A percentile compares a stretch with the other conserved stretches of the same genome.
Evolutionary conservation across 1,140 invertebrate genomes (phyloP).

Genomic region (Megathymus violae): DNA sequence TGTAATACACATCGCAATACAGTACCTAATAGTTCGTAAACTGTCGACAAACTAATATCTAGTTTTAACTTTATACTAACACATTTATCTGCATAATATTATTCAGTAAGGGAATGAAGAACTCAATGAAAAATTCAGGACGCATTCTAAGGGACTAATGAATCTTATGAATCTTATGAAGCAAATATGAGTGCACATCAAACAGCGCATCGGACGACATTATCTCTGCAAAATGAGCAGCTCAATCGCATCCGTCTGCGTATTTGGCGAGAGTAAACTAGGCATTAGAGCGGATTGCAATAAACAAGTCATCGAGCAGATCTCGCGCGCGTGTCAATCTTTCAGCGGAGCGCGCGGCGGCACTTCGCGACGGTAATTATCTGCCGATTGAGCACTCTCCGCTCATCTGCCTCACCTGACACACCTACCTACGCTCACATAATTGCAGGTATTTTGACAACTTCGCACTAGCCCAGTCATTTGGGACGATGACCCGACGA

Average conservation of each 20-base stretch:
- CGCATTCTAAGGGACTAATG: background rate
- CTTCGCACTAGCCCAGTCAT: conserved; percentile 59
- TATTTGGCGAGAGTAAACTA: conserved; percentile 57
- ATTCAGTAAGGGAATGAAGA: too few species aligned
- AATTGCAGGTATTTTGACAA: conserved; percentile 68
- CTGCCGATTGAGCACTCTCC: conserved; percentile 63
- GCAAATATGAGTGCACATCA: conserved; percentile 25
- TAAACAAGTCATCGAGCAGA: conserved; percentile 58
- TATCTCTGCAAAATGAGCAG: conserved; percentile 28
- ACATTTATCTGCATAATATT: too few species aligned
- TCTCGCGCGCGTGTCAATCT: conserved; percentile 67
- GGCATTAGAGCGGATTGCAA: conserved; percentile 50
- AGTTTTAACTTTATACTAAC: too few species aligned
- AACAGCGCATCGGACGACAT: conserved; percentile 22
- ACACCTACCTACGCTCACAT: conserved; percentile 51
- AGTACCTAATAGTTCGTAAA: too few species aligned
- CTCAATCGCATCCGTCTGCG: conserved; percentile 22
- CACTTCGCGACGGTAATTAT: conserved; percentile 72
- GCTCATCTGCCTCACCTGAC: conserved; percentile 40
- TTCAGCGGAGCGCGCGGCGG: conserved; percentile 54
- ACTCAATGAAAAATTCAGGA: background rate
- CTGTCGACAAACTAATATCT: too few species aligned
- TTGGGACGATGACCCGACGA: conserved; percentile 53
- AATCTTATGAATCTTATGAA: too few species aligned
- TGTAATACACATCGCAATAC: too few species aligned